Evolutionary conservation across 2,888 invertebrate genomes (phyloP).

Genomic region (Leptinotarsa peninsularis): DNA sequence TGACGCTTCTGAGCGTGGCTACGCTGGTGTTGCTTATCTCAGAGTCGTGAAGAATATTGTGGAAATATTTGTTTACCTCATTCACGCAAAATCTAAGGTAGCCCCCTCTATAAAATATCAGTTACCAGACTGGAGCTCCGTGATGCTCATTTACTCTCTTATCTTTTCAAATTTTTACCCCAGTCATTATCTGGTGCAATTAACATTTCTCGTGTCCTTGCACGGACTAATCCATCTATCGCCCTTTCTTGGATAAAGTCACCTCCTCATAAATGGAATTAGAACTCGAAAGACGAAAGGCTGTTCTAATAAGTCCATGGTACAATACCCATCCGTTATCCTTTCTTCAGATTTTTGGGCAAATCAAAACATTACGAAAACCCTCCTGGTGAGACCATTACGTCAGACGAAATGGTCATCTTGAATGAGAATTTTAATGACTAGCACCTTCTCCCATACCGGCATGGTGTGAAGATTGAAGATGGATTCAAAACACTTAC

Average conservation of each 20-base stretch:
- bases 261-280: not conserved
- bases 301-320: not conserved
- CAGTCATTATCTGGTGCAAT: not conserved
- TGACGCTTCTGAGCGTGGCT: constrained; percentile 19
- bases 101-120: constrained; percentile 8
- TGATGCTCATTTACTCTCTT: constrained; percentile 4
- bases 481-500: too few relatives aligned
- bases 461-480: too few relatives aligned
- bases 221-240: not conserved
- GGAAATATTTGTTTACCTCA: not conserved
- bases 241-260: too few relatives aligned
- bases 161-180: constrained; percentile 15
- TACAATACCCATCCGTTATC: not conserved
- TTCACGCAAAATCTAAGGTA: constrained; percentile 25
- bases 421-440: too few relatives aligned
- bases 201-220: not conserved
- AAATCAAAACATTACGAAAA: not conserved
- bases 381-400: too few relatives aligned
- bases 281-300: constrained; percentile 9
- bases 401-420: too few relatives aligned
- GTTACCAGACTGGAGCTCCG: constrained; percentile 19
- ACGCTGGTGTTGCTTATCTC: constrained; percentile 17
- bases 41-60: not conserved
- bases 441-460: too few relatives aligned
- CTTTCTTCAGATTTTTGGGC: not conserved